These are phyloP conservation scores for Miltochrista miniata DNA, from an alignment of 2,888 invertebrate species.

Conservation along the genomic window DNA sequence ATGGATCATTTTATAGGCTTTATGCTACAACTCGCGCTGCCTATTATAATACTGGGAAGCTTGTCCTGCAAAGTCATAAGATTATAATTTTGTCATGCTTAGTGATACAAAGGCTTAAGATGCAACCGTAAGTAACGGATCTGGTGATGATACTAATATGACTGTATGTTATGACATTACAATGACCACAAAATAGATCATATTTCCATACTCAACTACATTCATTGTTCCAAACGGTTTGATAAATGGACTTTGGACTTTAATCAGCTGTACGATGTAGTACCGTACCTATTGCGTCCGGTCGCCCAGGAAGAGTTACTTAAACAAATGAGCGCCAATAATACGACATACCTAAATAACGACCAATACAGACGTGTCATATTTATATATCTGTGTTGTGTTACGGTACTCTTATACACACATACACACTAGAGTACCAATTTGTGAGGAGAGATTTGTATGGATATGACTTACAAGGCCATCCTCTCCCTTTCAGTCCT, in stretches of 20 bases:
- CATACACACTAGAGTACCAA: no score
- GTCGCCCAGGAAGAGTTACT: conserved; percentile 1
- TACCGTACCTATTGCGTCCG: neutral
- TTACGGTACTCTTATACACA: neutral
- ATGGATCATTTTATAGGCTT: no score
- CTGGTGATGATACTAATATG: neutral
- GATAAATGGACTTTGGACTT: neutral
- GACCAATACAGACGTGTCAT: neutral
- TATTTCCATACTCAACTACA: neutral
- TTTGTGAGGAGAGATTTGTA: no score
- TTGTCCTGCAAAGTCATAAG: neutral
- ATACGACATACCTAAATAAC: neutral
- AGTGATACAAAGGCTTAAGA: neutral
- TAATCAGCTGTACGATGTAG: neutral
- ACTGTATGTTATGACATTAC: neutral
- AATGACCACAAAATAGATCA: neutral
- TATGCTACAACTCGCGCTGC: no score
- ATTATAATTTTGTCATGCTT: neutral
- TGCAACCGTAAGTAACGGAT: neutral
- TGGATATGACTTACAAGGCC: no score
- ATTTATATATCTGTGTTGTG: neutral
- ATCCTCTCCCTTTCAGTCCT: no score
- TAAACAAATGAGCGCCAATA: neutral
- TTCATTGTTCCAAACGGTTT: neutral
- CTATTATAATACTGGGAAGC: no score